Conservation (phyloP, 2,113 vertebrate genomes). For the Apodemus speciosus region DNA sequence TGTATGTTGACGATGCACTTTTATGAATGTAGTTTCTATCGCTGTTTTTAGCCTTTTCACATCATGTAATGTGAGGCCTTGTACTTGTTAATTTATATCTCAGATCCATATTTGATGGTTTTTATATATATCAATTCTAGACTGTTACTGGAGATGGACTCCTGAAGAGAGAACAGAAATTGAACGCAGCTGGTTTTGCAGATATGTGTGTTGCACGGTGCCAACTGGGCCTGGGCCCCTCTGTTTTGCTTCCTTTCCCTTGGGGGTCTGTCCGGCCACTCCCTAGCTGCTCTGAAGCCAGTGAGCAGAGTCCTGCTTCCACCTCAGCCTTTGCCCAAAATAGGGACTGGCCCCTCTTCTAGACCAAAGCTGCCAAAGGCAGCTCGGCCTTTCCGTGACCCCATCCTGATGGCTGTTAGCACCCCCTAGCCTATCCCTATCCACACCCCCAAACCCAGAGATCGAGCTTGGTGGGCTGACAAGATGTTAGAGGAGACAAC, state of each 20-base stretch:
- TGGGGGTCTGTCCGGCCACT: conserved; percentile 16
- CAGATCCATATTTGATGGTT: conserved; percentile 90
- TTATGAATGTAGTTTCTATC: conserved; percentile 93
- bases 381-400: conserved; percentile 66
- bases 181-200: conserved; percentile 97
- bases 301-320: conserved; percentile 49
- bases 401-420: conserved; percentile 31
- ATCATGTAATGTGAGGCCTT: conserved; percentile 90
- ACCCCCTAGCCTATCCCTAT: background rate
- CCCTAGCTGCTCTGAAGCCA: conserved; percentile 37
- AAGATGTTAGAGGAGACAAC: conserved; percentile 78
- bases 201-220: conserved; percentile 87
- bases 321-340: conserved; percentile 43
- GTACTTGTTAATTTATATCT: conserved; percentile 92
- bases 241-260: background rate
- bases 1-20: conserved; percentile 94
- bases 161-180: conserved; percentile 81
- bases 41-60: conserved; percentile 93
- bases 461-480: conserved; percentile 67
- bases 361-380: conserved; percentile 71
- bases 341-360: conserved; percentile 47
- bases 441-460: conserved; percentile 14
- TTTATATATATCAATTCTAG: conserved; percentile 89
- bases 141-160: conserved; percentile 85
- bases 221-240: conserved; percentile 69